These are phyloP conservation scores for Synergus umbraculus DNA, from an alignment of 2,888 invertebrate species.

Conservation along the genomic window DNA sequence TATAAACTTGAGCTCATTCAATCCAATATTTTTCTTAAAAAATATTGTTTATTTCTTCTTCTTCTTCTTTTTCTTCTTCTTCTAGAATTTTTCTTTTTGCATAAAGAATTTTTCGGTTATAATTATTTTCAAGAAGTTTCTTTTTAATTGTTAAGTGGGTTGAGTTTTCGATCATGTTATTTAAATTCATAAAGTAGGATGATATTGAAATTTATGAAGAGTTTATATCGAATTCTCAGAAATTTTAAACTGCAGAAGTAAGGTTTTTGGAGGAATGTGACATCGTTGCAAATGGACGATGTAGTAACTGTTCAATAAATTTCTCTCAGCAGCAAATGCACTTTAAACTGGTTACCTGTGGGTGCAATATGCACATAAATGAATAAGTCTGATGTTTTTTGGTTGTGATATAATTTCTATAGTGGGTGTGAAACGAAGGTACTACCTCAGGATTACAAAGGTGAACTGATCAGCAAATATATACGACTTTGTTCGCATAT, in stretches of 20 bases:
- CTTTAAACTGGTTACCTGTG: conserved; percentile 16
- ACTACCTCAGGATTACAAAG: conserved; percentile 8
- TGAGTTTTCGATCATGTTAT: background rate
- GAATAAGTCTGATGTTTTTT: conserved; percentile 25
- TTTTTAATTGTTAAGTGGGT: background rate
- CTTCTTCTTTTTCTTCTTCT: no score
- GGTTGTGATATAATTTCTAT: conserved; percentile 33
- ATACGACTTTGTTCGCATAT: background rate
- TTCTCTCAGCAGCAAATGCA: conserved; percentile 33
- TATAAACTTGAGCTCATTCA: background rate
- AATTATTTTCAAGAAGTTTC: background rate
- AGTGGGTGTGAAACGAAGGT: conserved; percentile 28
- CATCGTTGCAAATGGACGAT: background rate
- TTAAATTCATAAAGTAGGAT: background rate
- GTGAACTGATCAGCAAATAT: background rate
- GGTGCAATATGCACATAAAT: conserved; percentile 10
- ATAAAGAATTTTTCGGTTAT: background rate
- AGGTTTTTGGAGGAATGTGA: conserved; percentile 33
- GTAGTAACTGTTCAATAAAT: conserved; percentile 29
- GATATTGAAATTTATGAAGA: background rate
- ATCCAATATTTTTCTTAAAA: background rate
- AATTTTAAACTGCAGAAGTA: conserved; percentile 16
- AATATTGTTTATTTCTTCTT: background rate
- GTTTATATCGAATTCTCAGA: background rate
- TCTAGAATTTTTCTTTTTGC: background rate